Conservation (phyloP, 2,113 vertebrate species). For the Columbina picui region DNA sequence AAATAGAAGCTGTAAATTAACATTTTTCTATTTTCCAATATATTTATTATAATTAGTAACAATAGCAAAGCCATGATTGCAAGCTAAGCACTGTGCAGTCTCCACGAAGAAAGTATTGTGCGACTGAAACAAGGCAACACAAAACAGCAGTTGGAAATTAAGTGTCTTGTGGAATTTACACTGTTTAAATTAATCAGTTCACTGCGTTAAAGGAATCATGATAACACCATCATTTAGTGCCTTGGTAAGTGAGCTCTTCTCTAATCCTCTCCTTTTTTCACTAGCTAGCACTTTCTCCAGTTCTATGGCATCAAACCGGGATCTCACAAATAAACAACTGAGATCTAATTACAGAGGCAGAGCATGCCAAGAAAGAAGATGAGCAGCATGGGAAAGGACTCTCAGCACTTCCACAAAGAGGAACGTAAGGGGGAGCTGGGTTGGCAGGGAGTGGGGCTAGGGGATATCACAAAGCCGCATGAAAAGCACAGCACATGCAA, state of each 20-base stretch:
- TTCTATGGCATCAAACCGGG: constrained; percentile 6
- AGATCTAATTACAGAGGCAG: constrained; percentile 34
- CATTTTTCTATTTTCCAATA: not conserved
- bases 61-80: not conserved
- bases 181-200: constrained; percentile 54
- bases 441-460: not conserved
- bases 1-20: not conserved
- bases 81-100: not conserved
- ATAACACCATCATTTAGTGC: constrained; percentile 37
- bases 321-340: constrained; percentile 22
- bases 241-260: constrained; percentile 13
- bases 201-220: constrained; percentile 21
- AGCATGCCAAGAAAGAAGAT: constrained; percentile 13
- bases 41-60: constrained; percentile 5
- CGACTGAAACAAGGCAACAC: not conserved
- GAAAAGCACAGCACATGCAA: not conserved
- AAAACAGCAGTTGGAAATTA: constrained; percentile 40
- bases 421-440: not conserved
- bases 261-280: constrained; percentile 39
- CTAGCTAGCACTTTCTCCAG: constrained; percentile 36
- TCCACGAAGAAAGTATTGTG: not conserved
- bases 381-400: constrained; percentile 5
- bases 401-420: not conserved
- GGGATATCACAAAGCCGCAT: not conserved
- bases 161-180: constrained; percentile 4